These are phyloP conservation scores for Hypena proboscidalis DNA, from an alignment of 2,888 invertebrate species.

Conservation along the genomic window DNA sequence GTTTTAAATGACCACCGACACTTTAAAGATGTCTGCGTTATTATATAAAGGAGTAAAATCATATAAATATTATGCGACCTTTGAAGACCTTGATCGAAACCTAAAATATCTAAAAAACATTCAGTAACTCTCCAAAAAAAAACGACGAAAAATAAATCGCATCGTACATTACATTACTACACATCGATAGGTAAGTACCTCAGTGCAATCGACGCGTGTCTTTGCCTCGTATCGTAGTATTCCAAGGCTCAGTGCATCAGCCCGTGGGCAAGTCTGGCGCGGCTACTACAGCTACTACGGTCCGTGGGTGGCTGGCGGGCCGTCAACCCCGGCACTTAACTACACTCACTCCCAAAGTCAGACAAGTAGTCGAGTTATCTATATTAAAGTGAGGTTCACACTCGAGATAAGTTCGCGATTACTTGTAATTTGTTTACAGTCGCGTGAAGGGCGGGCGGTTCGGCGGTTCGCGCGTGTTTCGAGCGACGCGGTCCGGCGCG, in stretches of 20 bases:
- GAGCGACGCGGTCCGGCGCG: slow-evolving; percentile 57
- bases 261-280: slow-evolving; percentile 57
- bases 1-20: too few relatives aligned
- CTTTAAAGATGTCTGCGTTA: too few relatives aligned
- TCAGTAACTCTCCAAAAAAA: too few relatives aligned
- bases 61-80: too few relatives aligned
- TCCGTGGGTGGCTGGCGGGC: slow-evolving; percentile 70
- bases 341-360: slow-evolving; percentile 59
- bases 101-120: too few relatives aligned
- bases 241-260: slow-evolving; percentile 58
- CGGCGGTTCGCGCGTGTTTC: slow-evolving; percentile 47
- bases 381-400: slow-evolving; percentile 36
- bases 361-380: slow-evolving; percentile 40
- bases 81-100: too few relatives aligned
- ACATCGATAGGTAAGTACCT: too few relatives aligned
- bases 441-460: slow-evolving; percentile 60
- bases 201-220: slow-evolving; percentile 20
- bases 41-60: too few relatives aligned
- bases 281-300: slow-evolving; percentile 73
- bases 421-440: slow-evolving; percentile 72
- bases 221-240: slow-evolving; percentile 24
- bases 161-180: too few relatives aligned
- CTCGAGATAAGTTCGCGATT: slow-evolving; percentile 45
- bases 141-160: too few relatives aligned
- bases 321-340: slow-evolving; percentile 64